Conservation (phyloP, 2,797 vertebrate genomes). For the Masticophis lateralis region DNA sequence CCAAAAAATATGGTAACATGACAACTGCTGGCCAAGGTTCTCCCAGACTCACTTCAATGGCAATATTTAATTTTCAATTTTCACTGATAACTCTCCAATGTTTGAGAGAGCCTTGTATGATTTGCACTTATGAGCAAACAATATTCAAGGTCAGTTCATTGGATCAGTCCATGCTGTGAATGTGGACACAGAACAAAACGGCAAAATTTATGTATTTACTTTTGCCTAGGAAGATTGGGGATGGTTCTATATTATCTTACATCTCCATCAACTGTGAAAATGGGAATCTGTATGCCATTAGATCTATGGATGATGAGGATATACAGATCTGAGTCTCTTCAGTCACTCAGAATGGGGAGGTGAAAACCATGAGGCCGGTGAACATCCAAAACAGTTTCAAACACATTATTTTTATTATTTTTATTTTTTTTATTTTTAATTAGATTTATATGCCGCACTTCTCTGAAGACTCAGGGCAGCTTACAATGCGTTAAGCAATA, state of each 20-base stretch:
- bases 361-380: conserved; percentile 18
- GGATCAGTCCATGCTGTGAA: not conserved
- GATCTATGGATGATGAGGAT: conserved; percentile 46
- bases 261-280: conserved; percentile 40
- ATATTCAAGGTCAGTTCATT: conserved; percentile 4
- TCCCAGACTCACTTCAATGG: not conserved
- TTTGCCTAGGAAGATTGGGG: not conserved
- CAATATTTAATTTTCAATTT: not conserved
- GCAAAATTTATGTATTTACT: conserved; percentile 24
- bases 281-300: conserved; percentile 45
- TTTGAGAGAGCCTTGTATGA: not conserved
- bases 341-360: conserved; percentile 34
- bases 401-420: not conserved
- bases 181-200: not conserved
- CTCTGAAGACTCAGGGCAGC: too few species aligned
- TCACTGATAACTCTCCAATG: conserved; percentile 11
- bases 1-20: not conserved
- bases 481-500: too few species aligned
- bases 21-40: not conserved
- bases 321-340: conserved; percentile 29
- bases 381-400: not conserved
- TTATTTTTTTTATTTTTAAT: too few species aligned
- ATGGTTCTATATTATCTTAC: not conserved
- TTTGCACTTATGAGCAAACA: not conserved
- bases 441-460: too few species aligned